Percentiles rank a stretch among this genome's conserved stretches.
Evolutionary conservation across 1,140 invertebrate species (phyloP).

Genomic region (Probaryconus sp.): DNA sequence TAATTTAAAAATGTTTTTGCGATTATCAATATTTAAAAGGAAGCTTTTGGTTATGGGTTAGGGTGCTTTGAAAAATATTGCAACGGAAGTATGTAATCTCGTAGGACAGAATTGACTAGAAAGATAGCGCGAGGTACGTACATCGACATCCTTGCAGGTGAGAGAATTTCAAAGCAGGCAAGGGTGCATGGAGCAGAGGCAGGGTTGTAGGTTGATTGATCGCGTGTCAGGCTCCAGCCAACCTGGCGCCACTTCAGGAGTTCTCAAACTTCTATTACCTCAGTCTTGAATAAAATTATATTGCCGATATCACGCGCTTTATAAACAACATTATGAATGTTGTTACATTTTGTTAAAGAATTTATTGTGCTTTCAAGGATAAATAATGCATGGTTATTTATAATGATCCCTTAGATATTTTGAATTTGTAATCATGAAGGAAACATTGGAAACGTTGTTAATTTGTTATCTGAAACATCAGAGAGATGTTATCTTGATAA

Average conservation of each 20-base stretch:
- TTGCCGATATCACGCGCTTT: conserved; percentile 20
- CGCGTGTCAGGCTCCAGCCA: conserved; percentile 75
- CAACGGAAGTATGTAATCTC: background rate
- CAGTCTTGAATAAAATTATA: conserved; percentile 43
- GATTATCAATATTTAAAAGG: background rate
- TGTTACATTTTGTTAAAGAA: conserved; percentile 2
- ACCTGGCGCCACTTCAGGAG: conserved; percentile 74
- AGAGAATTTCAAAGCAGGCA: conserved; percentile 60
- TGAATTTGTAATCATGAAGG: too few relatives aligned
- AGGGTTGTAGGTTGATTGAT: conserved; percentile 74
- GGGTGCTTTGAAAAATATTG: conserved; percentile 42
- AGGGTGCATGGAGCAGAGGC: conserved; percentile 54
- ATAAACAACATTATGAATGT: conserved; percentile 35
- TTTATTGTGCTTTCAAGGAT: conserved; percentile 14
- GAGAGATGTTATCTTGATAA: too few relatives aligned
- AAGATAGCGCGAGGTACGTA: conserved; percentile 29
- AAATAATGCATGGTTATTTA: conserved; percentile 5
- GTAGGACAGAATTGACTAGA: conserved; percentile 37
- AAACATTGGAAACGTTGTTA: too few relatives aligned
- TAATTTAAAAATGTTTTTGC: too few relatives aligned
- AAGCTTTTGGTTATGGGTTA: background rate
- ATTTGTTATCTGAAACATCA: too few relatives aligned
- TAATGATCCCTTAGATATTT: too few relatives aligned
- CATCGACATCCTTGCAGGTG: conserved; percentile 57
- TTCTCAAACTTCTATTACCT: conserved; percentile 65